Evolutionary conservation across 2,888 invertebrate genomes (phyloP).

Genomic region (Imbricaverruca yamaguchii): DNA sequence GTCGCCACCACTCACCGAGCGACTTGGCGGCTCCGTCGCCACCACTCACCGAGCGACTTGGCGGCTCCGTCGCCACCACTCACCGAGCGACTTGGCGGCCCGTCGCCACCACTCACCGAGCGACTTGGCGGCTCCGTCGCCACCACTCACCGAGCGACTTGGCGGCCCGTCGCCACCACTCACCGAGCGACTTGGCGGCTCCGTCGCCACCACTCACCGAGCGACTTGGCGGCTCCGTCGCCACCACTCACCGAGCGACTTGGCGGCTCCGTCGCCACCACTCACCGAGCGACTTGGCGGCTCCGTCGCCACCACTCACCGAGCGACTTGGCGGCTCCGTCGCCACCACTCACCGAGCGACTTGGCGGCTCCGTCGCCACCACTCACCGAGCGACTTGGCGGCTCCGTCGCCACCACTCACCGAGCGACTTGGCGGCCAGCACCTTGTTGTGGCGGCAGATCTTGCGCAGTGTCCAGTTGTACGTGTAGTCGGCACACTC

Average conservation of each 20-base stretch:
- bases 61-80: slow-evolving; percentile 36
- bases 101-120: slow-evolving; percentile 38
- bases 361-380: slow-evolving; percentile 32
- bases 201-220: slow-evolving; percentile 39
- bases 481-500: slow-evolving; percentile 89
- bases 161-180: slow-evolving; percentile 35
- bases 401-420: slow-evolving; percentile 34
- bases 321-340: slow-evolving; percentile 34
- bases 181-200: slow-evolving; percentile 37
- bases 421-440: slow-evolving; percentile 36
- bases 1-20: slow-evolving; percentile 38
- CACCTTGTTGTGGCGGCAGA: slow-evolving; percentile 40
- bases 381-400: slow-evolving; percentile 38
- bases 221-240: slow-evolving; percentile 34
- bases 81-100: slow-evolving; percentile 36
- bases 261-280: slow-evolving; percentile 35
- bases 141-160: slow-evolving; percentile 37
- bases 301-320: slow-evolving; percentile 39
- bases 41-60: slow-evolving; percentile 37
- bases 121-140: slow-evolving; percentile 34
- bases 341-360: slow-evolving; percentile 38
- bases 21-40: slow-evolving; percentile 34
- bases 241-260: slow-evolving; percentile 37
- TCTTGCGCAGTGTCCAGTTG: slow-evolving; percentile 56
- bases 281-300: slow-evolving; percentile 37